These are phyloP conservation scores for Apogon talboti DNA, from an alignment of 2,797 vertebrate species.

Conservation along the genomic window DNA sequence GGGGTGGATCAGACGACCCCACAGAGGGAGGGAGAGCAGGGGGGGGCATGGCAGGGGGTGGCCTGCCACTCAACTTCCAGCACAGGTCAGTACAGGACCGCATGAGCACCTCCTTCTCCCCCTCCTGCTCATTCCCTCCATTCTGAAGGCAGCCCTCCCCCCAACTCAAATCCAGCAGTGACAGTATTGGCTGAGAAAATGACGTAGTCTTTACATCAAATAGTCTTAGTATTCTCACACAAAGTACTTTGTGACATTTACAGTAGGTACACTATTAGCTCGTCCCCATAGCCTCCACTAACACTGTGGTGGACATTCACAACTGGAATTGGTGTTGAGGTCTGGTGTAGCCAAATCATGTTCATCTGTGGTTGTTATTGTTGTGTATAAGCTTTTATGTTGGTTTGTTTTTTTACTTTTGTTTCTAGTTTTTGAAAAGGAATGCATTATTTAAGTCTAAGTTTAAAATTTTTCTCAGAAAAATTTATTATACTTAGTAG, in stretches of 20 bases:
- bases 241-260: slow-evolving; percentile 35
- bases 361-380: slow-evolving; percentile 67
- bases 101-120: slow-evolving; percentile 82
- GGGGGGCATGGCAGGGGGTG: slow-evolving; percentile 86
- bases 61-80: slow-evolving; percentile 89
- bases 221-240: slow-evolving; percentile 37
- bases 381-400: not conserved
- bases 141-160: slow-evolving; percentile 77
- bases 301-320: slow-evolving; percentile 57
- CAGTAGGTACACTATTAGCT: slow-evolving; percentile 37
- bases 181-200: slow-evolving; percentile 66
- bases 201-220: slow-evolving; percentile 31
- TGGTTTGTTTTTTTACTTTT: too few species aligned
- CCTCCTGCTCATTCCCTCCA: slow-evolving; percentile 82
- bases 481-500: slow-evolving; percentile 15
- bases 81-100: slow-evolving; percentile 88
- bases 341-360: slow-evolving; percentile 71
- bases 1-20: slow-evolving; percentile 85
- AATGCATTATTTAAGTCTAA: slow-evolving; percentile 24
- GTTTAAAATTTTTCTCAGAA: slow-evolving; percentile 12
- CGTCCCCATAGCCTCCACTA: slow-evolving; percentile 48
- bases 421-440: slow-evolving; percentile 28
- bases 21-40: slow-evolving; percentile 87
- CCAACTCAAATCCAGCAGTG: slow-evolving; percentile 78
- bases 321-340: slow-evolving; percentile 79